Conservation (phyloP, 2,797 vertebrate species). For the Mus minutoides region DNA sequence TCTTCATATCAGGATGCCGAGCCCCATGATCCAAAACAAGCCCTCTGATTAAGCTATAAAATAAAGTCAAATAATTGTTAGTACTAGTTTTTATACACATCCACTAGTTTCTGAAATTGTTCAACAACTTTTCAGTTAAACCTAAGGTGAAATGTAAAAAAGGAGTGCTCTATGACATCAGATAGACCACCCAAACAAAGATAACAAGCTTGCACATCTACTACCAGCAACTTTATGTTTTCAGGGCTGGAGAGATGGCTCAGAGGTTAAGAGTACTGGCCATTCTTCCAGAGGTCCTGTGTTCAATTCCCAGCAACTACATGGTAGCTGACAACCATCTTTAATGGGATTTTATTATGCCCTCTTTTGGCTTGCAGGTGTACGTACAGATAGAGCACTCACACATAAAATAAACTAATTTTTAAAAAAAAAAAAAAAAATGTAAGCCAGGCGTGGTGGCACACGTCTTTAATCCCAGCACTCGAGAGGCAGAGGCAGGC, state of each 20-base stretch:
- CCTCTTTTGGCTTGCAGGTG: background rate
- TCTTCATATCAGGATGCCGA: constrained; percentile 98
- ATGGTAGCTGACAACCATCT: background rate
- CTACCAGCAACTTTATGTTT: background rate
- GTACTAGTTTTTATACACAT: background rate
- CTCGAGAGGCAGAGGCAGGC: no score
- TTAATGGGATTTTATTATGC: background rate
- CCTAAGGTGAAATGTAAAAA: constrained; percentile 13
- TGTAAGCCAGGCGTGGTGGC: no score
- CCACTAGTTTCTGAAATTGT: background rate
- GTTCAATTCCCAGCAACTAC: background rate
- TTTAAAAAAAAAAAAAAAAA: no score
- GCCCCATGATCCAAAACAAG: constrained; percentile 98
- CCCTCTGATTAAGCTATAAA: constrained; percentile 93
- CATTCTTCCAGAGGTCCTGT: background rate
- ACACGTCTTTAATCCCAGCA: no score
- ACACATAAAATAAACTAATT: background rate
- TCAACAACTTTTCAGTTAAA: background rate
- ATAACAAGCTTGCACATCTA: background rate
- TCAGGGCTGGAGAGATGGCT: background rate
- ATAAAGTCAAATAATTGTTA: background rate
- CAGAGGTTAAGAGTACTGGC: background rate
- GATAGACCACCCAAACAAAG: background rate
- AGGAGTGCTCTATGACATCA: background rate
- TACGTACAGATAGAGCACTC: background rate